Percentiles rank a stretch among this genome's conserved stretches.
Evolutionary conservation across 2,113 vertebrate species (phyloP).

Genomic region (Chamaea fasciata): DNA sequence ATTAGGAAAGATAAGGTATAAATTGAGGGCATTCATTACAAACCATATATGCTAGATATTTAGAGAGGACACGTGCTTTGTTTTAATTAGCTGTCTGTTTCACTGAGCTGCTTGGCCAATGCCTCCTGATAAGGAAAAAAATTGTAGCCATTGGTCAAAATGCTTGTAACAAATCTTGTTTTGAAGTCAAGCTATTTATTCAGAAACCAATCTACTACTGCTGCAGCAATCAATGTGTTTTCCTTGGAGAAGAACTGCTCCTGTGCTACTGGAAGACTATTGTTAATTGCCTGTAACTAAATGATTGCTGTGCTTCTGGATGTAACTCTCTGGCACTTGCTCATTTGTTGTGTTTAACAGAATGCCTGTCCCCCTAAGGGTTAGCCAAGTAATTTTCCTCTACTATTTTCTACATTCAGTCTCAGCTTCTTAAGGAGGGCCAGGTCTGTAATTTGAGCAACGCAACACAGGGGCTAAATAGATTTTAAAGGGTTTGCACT

Average conservation of each 20-base stretch:
- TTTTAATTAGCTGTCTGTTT: constrained; percentile 74
- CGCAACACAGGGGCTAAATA: constrained; percentile 36
- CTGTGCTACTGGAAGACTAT: constrained; percentile 59
- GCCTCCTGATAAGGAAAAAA: constrained; percentile 65
- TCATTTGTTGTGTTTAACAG: constrained; percentile 70
- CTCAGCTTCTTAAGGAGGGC: constrained; percentile 42
- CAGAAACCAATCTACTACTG: constrained; percentile 66
- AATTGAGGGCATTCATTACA: constrained; percentile 61
- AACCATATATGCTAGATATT: constrained; percentile 33
- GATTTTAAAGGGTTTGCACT: constrained; percentile 57
- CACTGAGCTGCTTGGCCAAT: constrained; percentile 40
- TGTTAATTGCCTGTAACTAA: constrained; percentile 78
- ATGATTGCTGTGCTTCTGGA: constrained; percentile 70
- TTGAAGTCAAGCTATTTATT: constrained; percentile 79
- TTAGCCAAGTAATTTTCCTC: constrained; percentile 54
- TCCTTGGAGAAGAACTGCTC: constrained; percentile 57
- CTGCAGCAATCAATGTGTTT: constrained; percentile 74
- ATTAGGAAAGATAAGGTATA: constrained; percentile 49
- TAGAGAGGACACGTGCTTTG: constrained; percentile 30
- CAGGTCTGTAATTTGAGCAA: constrained; percentile 53
- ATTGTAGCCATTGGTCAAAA: constrained; percentile 72
- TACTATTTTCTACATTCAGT: constrained; percentile 42
- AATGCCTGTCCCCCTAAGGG: constrained; percentile 58
- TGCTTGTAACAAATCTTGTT: constrained; percentile 72
- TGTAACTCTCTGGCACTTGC: constrained; percentile 60